Conservation (phyloP, 2,113 vertebrate genomes). For the Uropsilus gracilis region DNA sequence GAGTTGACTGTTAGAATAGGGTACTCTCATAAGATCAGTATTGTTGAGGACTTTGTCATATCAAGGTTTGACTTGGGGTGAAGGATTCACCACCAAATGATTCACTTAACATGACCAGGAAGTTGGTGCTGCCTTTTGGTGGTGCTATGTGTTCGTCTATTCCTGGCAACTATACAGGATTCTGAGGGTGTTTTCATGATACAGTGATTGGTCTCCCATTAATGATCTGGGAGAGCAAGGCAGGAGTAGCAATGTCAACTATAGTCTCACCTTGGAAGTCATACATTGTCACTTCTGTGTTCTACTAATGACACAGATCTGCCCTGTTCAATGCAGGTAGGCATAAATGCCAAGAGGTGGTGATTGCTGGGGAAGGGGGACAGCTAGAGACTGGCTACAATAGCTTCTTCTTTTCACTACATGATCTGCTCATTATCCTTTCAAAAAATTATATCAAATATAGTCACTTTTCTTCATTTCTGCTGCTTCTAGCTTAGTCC, state of each 20-base stretch:
- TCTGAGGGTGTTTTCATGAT: neutral
- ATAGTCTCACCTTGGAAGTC: neutral
- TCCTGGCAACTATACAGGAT: neutral
- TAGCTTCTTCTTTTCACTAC: neutral
- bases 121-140: neutral
- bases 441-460: neutral
- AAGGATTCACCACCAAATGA: neutral
- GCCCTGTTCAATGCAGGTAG: neutral
- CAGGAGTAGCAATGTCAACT: neutral
- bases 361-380: too few species aligned
- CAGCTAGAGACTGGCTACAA: neutral
- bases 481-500: neutral
- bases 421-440: slow-evolving; percentile 1
- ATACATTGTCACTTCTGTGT: neutral
- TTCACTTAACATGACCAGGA: neutral
- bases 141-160: neutral
- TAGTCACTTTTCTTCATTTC: neutral
- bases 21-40: neutral
- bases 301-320: neutral
- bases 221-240: neutral
- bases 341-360: neutral
- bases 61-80: neutral
- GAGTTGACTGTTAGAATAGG: neutral
- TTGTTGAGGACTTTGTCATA: neutral
- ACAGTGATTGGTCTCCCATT: neutral